Base-by-base conservation (phyloP, 2,113 vertebrate species). In the Xiphophorus hellerii region DNA sequence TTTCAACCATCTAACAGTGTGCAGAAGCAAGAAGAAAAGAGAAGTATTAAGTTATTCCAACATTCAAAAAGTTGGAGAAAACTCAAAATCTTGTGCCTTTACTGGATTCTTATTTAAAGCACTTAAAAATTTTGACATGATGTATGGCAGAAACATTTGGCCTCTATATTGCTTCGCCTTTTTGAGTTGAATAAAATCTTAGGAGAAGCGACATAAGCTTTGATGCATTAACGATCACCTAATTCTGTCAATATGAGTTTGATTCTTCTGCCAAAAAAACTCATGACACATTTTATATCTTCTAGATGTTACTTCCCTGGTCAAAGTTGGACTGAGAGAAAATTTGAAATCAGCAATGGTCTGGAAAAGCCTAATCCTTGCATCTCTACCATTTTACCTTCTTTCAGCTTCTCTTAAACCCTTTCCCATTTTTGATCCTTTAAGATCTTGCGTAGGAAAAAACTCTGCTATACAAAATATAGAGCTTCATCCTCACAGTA, bases 401-500 rank as follows among this genome's bases (percentile, higher is more conserved):
- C 58, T 7, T 67, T 51, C 39, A 42, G 0, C n/a, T 17, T 67
- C 35, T 67, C 25, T 42, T 35, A 66, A 44, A 7, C 62, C 61
- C 13, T 42, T 62, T 63, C 20, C 62, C 31, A 60, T 30, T 22
- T 73, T 44, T 66, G 42, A 72, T 68, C 73, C 64, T 63, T 74
- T 33, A 68, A 81, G 30, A 66, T 58, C 0, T 10, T 13, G 66
- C 51, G 69, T 15, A 76, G 69, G n/a, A 54, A 63, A 81, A 76
- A 80, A 35, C 61, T 42, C 82, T 62, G 64, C 62, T 27, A 4
- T 62, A 62, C 77, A 68, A 76, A 72, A 60, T 74, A 69, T 84
- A 76, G 28, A 51, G 27, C 77, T 73, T 83, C 58, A 84, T 77
- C 69, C 73, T 35, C 20, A 25, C 79, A 81, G 64, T 76, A 84